Base-by-base conservation (phyloP, 2,113 vertebrate species). In the Xenopus borealis region DNA sequence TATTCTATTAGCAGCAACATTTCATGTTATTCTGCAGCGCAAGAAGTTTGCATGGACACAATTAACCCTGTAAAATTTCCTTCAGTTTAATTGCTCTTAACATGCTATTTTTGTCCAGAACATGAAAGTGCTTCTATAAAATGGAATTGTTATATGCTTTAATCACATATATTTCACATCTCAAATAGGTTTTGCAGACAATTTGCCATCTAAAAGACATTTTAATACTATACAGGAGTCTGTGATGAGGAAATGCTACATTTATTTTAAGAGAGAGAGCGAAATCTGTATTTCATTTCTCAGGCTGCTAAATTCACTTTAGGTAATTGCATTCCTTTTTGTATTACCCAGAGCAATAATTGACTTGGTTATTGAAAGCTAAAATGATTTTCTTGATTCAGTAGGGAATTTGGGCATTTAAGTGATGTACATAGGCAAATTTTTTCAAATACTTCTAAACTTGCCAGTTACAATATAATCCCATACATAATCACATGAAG, bases 311-410 rank as follows among this genome's bases (percentile, higher is more conserved):
- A 93, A 91, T 94, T 95, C 90, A 92, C 92, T 93, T 94, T 94
- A 90, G 90, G 90, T 96, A 98, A 98, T 96, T 95, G 94, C 91
- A 93, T 92, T 89, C 90, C 92, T 95, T 89, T 93, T 94, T 94
- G 94, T 94, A 92, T 93, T 92, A 94, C 95, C 95, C 91, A 91
- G 90, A 94, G 94, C 93, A 94, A 91, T 93, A 91, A 92, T 91
- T 90, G 94, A 95, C 95, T 94, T 95, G 94, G 94, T 94, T 96
- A 96, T 96, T 97, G 95, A 95, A 95, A 94, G 97, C 93, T 94
- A 92, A 96, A 97, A 94, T 94, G 89, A 96, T 96, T 97, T 94
- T 94, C 91, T 91, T 91, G 89, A 93, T 94, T 97, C 94, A 92
- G 59, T 90, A 91, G 88, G 93, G 94, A 91, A 91, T 86, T 86